Evolutionary conservation across 1,140 invertebrate species (phyloP).

Genomic region (Chironomus striatipennis): DNA sequence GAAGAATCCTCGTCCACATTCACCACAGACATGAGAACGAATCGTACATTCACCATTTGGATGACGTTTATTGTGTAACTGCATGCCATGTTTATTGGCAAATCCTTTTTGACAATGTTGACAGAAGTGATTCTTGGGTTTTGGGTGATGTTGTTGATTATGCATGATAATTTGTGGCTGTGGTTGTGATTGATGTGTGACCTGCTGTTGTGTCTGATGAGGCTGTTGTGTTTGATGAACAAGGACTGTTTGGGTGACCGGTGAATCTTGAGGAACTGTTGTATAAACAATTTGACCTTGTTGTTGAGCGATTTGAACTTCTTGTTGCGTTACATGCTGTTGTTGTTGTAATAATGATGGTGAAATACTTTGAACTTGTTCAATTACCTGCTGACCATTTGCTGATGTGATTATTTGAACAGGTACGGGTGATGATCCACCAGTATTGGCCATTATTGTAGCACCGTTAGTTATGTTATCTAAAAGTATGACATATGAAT

Average conservation of each 20-base stretch:
- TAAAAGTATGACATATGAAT: neutral
- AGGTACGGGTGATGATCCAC: conserved; percentile 37
- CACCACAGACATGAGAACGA: conserved; percentile 69
- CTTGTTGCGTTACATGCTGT: conserved; percentile 33
- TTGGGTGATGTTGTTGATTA: conserved; percentile 39
- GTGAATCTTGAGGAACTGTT: neutral
- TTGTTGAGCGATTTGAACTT: conserved; percentile 28
- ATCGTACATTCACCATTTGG: conserved; percentile 71
- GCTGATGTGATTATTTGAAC: conserved; percentile 39
- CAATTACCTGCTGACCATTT: conserved; percentile 39
- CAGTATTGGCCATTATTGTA: conserved; percentile 34
- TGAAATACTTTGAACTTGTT: conserved; percentile 26
- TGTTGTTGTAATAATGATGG: conserved; percentile 38
- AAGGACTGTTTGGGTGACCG: conserved; percentile 24
- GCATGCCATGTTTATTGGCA: conserved; percentile 68
- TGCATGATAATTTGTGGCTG: conserved; percentile 37
- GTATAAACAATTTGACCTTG: conserved; percentile 29
- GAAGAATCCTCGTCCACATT: conserved; percentile 80
- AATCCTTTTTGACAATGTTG: conserved; percentile 76
- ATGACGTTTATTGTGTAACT: conserved; percentile 65
- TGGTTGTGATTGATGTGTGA: conserved; percentile 32
- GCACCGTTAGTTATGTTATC: conserved; percentile 29
- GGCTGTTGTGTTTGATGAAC: conserved; percentile 32
- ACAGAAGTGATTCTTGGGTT: conserved; percentile 71
- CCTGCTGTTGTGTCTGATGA: conserved; percentile 33